Conservation (phyloP, 2,797 vertebrate species). For the Chelmon rostratus region DNA sequence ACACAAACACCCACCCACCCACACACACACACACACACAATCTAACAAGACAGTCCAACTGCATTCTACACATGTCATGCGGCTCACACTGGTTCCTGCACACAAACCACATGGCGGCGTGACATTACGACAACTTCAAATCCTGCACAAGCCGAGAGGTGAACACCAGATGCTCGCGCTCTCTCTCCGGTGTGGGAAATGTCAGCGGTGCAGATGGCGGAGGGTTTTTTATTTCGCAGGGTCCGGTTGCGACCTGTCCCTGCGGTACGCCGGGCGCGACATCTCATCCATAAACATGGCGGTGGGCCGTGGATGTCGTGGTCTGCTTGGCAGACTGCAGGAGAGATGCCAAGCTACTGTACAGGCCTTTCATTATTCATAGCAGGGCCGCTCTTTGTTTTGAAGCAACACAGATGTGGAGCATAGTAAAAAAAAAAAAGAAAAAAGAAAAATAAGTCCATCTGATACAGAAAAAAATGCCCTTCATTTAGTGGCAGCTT, state of each 20-base stretch:
- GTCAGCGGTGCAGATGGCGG: conserved; percentile 79
- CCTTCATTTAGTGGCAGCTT: conserved; percentile 39
- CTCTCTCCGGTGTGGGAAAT: conserved; percentile 69
- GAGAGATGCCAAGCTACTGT: conserved; percentile 65
- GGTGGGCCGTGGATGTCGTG: conserved; percentile 43
- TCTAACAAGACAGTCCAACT: conserved; percentile 45
- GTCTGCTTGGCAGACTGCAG: conserved; percentile 56
- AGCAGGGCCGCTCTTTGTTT: conserved; percentile 53
- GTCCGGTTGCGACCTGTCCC: conserved; percentile 71
- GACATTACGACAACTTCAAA: conserved; percentile 72
- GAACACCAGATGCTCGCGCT: conserved; percentile 74
- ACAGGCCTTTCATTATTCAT: conserved; percentile 68
- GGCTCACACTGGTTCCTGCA: conserved; percentile 55
- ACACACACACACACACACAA: conserved; percentile 19
- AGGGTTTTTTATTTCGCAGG: conserved; percentile 46
- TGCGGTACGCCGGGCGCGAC: conserved; percentile 48
- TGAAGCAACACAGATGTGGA: conserved; percentile 47
- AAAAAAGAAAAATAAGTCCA: conserved; percentile 33
- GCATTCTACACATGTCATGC: conserved; percentile 59
- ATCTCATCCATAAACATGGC: conserved; percentile 84
- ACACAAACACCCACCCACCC: conserved; percentile 11
- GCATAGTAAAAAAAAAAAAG: conserved; percentile 27
- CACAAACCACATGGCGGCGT: conserved; percentile 69
- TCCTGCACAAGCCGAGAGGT: conserved; percentile 59
- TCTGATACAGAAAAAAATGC: conserved; percentile 11